These are phyloP conservation scores for Drosophila bifasciata DNA, from an alignment of 1,140 invertebrate genomes.

Conservation along the genomic window DNA sequence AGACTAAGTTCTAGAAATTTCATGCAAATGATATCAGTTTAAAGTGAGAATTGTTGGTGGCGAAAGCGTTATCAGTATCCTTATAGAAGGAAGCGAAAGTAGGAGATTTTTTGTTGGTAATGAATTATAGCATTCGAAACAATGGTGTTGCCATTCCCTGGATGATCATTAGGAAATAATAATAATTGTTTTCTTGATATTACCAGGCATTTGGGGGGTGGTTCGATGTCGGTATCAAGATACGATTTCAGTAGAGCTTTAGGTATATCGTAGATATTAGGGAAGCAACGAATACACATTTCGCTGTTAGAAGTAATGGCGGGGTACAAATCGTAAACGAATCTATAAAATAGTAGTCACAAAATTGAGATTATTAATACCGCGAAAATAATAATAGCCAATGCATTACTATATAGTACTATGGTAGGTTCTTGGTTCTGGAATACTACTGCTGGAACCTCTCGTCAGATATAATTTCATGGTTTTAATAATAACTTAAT, in stretches of 20 bases:
- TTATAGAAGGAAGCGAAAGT: slow-evolving; percentile 1
- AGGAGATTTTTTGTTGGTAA: slow-evolving; percentile 13
- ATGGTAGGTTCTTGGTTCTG: slow-evolving; percentile 7
- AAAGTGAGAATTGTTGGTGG: slow-evolving; percentile 18
- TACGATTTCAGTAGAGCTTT: slow-evolving; percentile 69
- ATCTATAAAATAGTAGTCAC: slow-evolving; percentile 75
- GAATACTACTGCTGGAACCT: not conserved
- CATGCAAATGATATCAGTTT: slow-evolving; percentile 12
- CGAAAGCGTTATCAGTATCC: slow-evolving; percentile 18
- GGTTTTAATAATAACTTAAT: slow-evolving; percentile 34
- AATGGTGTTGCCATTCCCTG: slow-evolving; percentile 7
- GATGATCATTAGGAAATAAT: slow-evolving; percentile 6
- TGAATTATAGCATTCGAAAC: not conserved
- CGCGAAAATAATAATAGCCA: not conserved
- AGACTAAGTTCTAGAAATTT: not conserved
- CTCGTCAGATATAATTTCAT: not conserved
- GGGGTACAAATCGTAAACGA: slow-evolving; percentile 67
- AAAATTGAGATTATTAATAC: slow-evolving; percentile 59
- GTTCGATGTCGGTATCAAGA: slow-evolving; percentile 23
- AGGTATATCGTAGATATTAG: slow-evolving; percentile 74
- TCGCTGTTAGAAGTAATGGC: slow-evolving; percentile 76
- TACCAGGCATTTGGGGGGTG: slow-evolving; percentile 43
- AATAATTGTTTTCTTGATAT: slow-evolving; percentile 45
- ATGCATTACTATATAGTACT: not conserved
- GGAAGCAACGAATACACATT: slow-evolving; percentile 72